These are phyloP conservation scores for Stenodera caucasica DNA, from an alignment of 2,888 invertebrate species.

Conservation along the genomic window DNA sequence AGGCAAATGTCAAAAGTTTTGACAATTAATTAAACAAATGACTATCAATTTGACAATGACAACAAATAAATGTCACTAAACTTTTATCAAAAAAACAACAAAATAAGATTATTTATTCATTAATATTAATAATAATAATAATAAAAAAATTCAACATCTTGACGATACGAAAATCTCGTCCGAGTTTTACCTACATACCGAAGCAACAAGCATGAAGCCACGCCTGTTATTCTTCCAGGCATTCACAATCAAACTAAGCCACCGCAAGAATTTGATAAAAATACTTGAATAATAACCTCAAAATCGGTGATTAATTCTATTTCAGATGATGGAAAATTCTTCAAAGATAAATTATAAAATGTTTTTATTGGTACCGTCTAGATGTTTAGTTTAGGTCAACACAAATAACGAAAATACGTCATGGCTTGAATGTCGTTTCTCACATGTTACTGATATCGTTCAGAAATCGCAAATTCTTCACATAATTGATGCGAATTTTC, in stretches of 20 bases:
- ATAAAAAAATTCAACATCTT: background rate
- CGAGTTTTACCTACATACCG: constrained; percentile 42
- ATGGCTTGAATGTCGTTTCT: constrained; percentile 30
- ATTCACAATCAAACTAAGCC: background rate
- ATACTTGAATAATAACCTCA: background rate
- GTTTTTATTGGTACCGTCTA: too few relatives aligned
- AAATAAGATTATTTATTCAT: background rate
- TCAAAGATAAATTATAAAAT: too few relatives aligned
- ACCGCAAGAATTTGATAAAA: background rate
- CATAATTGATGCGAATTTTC: background rate
- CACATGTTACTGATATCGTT: constrained; percentile 46
- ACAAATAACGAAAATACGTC: constrained; percentile 32
- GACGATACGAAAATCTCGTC: constrained; percentile 7
- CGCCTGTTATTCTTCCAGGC: constrained; percentile 33
- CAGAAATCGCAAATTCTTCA: constrained; percentile 27
- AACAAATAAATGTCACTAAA: background rate
- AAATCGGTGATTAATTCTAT: too few relatives aligned
- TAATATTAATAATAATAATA: background rate
- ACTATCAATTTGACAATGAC: background rate
- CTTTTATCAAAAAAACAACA: background rate
- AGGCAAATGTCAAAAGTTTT: background rate
- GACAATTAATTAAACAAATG: background rate
- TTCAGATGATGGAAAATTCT: too few relatives aligned
- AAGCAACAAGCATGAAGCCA: constrained; percentile 42
- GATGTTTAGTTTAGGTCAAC: background rate